phyloP scores from a whole-genome alignment of 2,888 invertebrate genomes.

The Phlogophora meticulosa region DNA sequence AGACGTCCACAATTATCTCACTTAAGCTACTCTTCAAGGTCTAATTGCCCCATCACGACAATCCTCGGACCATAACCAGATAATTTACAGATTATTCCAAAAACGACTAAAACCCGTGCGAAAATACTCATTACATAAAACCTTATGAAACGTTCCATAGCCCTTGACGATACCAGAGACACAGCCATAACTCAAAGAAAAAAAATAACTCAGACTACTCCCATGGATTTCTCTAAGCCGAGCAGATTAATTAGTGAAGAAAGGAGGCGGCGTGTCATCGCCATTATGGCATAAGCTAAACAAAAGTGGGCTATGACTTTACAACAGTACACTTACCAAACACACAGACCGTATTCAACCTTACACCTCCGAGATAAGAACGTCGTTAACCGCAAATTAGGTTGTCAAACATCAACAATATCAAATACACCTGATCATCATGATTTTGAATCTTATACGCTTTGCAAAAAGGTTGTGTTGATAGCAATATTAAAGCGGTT shows the following conservation, averaged over 20 bases:
- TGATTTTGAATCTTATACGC: constrained; percentile 47
- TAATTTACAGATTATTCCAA: constrained; percentile 53
- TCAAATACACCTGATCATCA: constrained; percentile 5
- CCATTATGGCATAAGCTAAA: constrained; percentile 69
- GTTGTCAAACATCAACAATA: constrained; percentile 15
- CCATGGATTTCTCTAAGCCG: constrained; percentile 83
- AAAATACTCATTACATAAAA: constrained; percentile 34
- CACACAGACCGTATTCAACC: constrained; percentile 29
- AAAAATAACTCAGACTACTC: constrained; percentile 64
- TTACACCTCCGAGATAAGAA: constrained; percentile 38
- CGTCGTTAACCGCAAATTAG: constrained; percentile 14
- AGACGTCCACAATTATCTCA: neutral
- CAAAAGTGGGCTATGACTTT: constrained; percentile 79
- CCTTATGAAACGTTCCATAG: constrained; percentile 18
- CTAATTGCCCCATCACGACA: constrained; percentile 37
- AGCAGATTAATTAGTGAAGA: constrained; percentile 82
- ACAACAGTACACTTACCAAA: constrained; percentile 48
- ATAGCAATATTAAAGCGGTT: constrained; percentile 29
- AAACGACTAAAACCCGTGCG: constrained; percentile 35
- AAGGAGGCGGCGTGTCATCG: constrained; percentile 82
- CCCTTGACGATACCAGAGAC: constrained; percentile 45
- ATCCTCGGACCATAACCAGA: constrained; percentile 40
- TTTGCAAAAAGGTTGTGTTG: constrained; percentile 30
- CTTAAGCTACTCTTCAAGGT: constrained; percentile 51
- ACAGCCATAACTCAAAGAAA: constrained; percentile 54